These are phyloP conservation scores for Drosophila bunnanda DNA, from an alignment of 2,888 invertebrate genomes.

Conservation along the genomic window DNA sequence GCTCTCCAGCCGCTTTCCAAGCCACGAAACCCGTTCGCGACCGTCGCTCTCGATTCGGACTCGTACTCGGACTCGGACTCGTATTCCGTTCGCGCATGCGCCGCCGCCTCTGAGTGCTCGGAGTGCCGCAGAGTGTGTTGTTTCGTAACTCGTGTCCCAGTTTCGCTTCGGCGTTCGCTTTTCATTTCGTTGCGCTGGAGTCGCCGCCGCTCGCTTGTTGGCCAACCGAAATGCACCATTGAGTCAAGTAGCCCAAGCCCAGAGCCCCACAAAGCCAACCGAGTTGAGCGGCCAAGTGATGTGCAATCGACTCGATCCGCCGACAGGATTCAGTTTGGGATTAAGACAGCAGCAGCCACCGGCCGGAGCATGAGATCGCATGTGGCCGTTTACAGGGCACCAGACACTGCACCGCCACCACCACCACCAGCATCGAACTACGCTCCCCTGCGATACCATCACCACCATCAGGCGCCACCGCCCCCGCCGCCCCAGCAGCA, in stretches of 20 bases:
- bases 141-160: conserved; percentile 81
- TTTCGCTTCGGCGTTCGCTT: conserved; percentile 67
- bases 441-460: conserved; percentile 58
- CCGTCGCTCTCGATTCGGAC: conserved; percentile 18
- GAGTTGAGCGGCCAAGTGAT: conserved; percentile 72
- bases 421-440: conserved; percentile 41
- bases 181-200: conserved; percentile 52
- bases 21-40: conserved; percentile 51
- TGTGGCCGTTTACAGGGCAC: conserved; percentile 74
- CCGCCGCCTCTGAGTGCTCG: conserved; percentile 29
- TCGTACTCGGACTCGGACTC: conserved; percentile 21
- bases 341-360: conserved; percentile 29
- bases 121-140: conserved; percentile 53
- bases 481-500: conserved; percentile 12
- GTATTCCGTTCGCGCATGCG: conserved; percentile 59
- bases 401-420: conserved; percentile 65
- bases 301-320: conserved; percentile 55
- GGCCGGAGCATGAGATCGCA: conserved; percentile 82
- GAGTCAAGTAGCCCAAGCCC: conserved; percentile 51
- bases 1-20: conserved; percentile 12
- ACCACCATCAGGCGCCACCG: neutral
- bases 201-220: conserved; percentile 36
- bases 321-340: conserved; percentile 34
- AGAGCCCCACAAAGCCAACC: conserved; percentile 15
- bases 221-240: conserved; percentile 51